Base-by-base conservation (phyloP, 2,888 invertebrate species). In the Cremastinae sp. region DNA sequence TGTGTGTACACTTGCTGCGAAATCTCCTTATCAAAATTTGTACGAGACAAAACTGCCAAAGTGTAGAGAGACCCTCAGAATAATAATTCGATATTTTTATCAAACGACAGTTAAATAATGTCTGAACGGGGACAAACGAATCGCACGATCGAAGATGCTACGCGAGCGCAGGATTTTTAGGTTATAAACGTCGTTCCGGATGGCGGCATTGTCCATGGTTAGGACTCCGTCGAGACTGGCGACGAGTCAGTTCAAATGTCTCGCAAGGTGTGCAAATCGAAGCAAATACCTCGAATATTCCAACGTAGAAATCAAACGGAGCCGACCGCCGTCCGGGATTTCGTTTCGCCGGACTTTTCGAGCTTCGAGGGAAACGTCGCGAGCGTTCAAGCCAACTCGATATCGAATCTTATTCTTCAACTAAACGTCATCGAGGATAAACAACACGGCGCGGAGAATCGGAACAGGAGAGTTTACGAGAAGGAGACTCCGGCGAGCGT, bases 261-360 rank as follows among this genome's bases (percentile, higher is more conserved):
- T 83, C 82, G 83, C 77, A 84, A 85, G 83, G 83, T 82, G 79
- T 77, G 79, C 66, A 85, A 83, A 78, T 81, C 85, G 76, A 85
- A 84, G 82, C 83, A 84, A 81, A 81, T 85, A 80, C 84, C 87
- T 77, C 83, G 85, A 79, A 83, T 86, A 79, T 86, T 86, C 78
- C 83, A 84, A 75, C 84, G 80, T 64, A 81, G 78, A 58, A 80
- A 72, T 22, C 81, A 80, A 58, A 55, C 62, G 47, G 70, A 76
- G 28, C 58, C 78, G 37, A 74, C 58, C 18, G 70, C 65, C 14
- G 74, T 62, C n/a, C 58, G 76, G 41, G 70, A 58, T 64, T 76
- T 64, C 56, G 2, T 22, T 53, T 45, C 72, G 10, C 65, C 78
- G 66, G 81, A 81, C 20, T 70, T 9, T 41, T 9, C 10, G n/a